These are phyloP conservation scores for Pristionchus pacificus DNA, from an alignment of 1,140 invertebrate species.

Conservation along the genomic window DNA sequence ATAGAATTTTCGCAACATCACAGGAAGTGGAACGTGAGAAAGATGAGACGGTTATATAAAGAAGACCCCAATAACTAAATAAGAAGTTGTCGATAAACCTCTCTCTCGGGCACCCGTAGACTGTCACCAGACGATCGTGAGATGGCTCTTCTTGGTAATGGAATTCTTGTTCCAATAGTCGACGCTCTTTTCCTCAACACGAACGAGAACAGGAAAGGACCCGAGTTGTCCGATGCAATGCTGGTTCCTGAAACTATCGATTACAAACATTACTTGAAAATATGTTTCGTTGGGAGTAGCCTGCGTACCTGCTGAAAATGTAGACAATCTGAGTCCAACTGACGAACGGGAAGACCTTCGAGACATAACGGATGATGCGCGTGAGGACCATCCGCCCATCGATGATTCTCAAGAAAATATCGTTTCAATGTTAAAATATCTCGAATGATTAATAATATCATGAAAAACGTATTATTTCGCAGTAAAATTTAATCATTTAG, in stretches of 20 bases:
- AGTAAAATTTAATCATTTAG: too few species aligned
- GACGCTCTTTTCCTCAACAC: slow-evolving; percentile 54
- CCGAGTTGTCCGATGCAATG: slow-evolving; percentile 56
- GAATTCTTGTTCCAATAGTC: slow-evolving; percentile 55
- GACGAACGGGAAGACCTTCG: slow-evolving; percentile 48
- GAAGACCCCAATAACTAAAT: too few species aligned
- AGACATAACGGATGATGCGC: slow-evolving; percentile 53
- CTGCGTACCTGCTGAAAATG: slow-evolving; percentile 51
- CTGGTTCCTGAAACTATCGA: slow-evolving; percentile 46
- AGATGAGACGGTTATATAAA: too few species aligned
- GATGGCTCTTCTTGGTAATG: slow-evolving; percentile 54
- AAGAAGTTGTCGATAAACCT: too few species aligned
- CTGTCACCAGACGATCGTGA: slow-evolving; percentile 53
- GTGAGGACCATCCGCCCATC: slow-evolving; percentile 54
- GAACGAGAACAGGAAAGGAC: slow-evolving; percentile 55
- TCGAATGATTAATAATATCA: too few species aligned
- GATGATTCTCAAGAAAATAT: slow-evolving; percentile 43
- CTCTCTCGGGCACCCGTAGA: slow-evolving; percentile 54
- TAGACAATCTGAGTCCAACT: slow-evolving; percentile 51
- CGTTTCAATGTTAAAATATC: neutral
- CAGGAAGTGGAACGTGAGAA: too few species aligned
- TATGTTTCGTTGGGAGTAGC: too few species aligned
- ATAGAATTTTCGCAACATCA: too few species aligned
- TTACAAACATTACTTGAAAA: too few species aligned
- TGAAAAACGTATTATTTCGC: too few species aligned